Percentiles rank a stretch among this genome's conserved stretches.
These are phyloP conservation scores for Magallana ariakensis DNA, from an alignment of 1,140 invertebrate species.

Conservation along the genomic window DNA sequence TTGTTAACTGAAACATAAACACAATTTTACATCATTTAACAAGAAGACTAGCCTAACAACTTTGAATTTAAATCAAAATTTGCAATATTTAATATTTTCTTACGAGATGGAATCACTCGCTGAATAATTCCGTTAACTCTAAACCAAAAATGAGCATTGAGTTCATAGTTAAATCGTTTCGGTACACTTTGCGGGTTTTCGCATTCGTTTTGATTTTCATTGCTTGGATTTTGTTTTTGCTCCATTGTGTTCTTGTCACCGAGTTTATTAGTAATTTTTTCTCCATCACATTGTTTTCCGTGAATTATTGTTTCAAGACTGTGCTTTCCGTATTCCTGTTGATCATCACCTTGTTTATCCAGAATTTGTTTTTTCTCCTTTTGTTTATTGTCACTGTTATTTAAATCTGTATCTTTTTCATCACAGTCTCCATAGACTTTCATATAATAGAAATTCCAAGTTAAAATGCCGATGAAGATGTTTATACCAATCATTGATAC, in stretches of 20 bases:
- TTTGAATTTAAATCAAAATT: no score
- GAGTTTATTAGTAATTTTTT: no score
- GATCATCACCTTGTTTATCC: no score
- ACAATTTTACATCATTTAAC: no score
- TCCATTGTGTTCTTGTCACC: no score
- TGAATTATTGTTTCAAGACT: no score
- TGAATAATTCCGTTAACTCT: slow-evolving; percentile 1
- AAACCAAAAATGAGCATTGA: slow-evolving; percentile 46
- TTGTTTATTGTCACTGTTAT: no score
- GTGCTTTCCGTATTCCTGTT: no score
- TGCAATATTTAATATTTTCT: not conserved
- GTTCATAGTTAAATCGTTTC: slow-evolving; percentile 37
- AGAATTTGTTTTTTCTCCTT: not conserved
- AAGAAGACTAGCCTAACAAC: no score
- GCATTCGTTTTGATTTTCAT: no score
- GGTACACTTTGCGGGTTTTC: not conserved
- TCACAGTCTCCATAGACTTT: not conserved
- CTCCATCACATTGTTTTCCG: no score
- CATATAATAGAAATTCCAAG: slow-evolving; percentile 13
- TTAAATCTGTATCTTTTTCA: not conserved
- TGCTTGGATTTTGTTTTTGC: no score
- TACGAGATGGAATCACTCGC: not conserved
- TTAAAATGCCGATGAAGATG: slow-evolving; percentile 39
- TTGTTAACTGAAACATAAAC: not conserved
- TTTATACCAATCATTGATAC: slow-evolving; percentile 46